Evolutionary conservation across 2,797 vertebrate genomes (phyloP).

Genomic region (Scyliorhinus canicula): DNA sequence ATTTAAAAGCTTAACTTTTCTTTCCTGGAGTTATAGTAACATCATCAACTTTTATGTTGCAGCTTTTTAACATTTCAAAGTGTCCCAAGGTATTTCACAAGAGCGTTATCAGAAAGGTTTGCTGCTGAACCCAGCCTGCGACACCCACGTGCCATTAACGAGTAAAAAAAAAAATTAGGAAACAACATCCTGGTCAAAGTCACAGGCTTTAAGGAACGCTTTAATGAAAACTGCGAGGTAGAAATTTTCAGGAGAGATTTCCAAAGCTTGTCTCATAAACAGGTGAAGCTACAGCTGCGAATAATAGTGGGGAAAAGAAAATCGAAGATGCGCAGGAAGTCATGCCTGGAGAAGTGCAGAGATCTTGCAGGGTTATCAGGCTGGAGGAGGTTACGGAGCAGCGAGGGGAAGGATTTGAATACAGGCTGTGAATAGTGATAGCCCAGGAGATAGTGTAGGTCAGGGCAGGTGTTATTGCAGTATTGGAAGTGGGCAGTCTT

Average conservation of each 20-base stretch:
- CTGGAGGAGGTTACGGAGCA: neutral
- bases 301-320: neutral
- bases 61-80: neutral
- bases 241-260: neutral
- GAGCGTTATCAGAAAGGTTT: neutral
- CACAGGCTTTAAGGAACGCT: neutral
- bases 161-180: neutral
- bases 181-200: neutral
- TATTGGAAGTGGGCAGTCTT: neutral
- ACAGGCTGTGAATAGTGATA: neutral
- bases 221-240: neutral
- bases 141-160: too few relatives aligned
- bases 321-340: neutral
- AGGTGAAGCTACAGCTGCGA: neutral
- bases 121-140: too few relatives aligned
- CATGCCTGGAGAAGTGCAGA: neutral
- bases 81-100: neutral
- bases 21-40: neutral
- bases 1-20: neutral
- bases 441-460: neutral
- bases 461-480: too few relatives aligned
- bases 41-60: neutral
- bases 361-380: neutral
- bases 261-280: neutral
- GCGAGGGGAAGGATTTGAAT: neutral